phyloP scores from a whole-genome alignment of 1,140 invertebrate genomes.

The Uloborus diversus region DNA sequence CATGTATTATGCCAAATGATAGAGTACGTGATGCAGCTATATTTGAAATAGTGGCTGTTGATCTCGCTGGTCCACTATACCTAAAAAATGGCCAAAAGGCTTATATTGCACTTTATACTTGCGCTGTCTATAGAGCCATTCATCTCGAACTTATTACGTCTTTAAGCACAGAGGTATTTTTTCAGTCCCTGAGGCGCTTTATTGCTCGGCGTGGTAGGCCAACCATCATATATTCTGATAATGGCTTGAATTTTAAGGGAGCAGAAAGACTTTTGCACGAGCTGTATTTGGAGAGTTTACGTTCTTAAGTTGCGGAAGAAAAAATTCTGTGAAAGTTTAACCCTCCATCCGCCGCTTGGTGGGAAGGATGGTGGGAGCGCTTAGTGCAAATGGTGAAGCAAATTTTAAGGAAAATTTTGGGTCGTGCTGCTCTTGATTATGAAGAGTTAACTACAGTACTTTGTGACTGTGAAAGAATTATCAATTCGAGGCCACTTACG shows the following conservation, averaged over 20 bases:
- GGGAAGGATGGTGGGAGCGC: neutral
- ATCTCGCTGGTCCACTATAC: slow-evolving; percentile 62
- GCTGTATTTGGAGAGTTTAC: neutral
- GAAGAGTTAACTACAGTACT: neutral
- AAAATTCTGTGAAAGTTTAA: neutral
- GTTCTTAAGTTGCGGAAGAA: neutral
- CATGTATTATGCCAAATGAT: slow-evolving; percentile 55
- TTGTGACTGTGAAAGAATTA: neutral
- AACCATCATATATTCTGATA: neutral
- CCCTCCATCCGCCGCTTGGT: neutral
- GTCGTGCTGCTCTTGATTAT: neutral
- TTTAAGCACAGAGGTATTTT: neutral
- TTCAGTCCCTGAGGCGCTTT: neutral
- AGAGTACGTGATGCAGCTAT: slow-evolving; percentile 58
- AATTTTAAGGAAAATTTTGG: neutral
- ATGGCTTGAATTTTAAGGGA: neutral
- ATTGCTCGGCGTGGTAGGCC: neutral
- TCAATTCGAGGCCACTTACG: neutral
- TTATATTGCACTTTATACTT: neutral
- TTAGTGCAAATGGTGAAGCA: neutral
- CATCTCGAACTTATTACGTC: neutral
- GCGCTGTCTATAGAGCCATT: neutral
- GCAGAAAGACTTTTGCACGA: neutral
- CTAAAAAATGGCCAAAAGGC: slow-evolving; percentile 54
- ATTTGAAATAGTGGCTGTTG: slow-evolving; percentile 62